A percentile compares a stretch with the other conserved stretches of the same genome.
phyloP scores from a whole-genome alignment of 2,113 vertebrate genomes.

The Ictidomys tridecemlineatus region DNA sequence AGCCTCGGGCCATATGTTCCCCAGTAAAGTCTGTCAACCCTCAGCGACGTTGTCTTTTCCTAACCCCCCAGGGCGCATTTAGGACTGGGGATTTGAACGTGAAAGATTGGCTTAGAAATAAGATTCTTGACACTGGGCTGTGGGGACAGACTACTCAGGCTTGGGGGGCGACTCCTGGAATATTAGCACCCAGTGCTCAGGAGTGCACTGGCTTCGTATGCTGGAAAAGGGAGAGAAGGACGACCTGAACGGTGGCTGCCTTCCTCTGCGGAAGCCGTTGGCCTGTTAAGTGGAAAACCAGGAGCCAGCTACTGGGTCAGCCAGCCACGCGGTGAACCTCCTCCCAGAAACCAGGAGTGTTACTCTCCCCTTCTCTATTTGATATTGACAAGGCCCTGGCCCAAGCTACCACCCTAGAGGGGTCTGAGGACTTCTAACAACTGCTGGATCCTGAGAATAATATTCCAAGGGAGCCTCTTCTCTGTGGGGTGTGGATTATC shows the following conservation, averaged over 20 bases:
- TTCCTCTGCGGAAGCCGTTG: conserved; percentile 28
- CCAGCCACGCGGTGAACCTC: not conserved
- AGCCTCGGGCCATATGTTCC: conserved; percentile 49
- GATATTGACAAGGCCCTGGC: conserved; percentile 56
- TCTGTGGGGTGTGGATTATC: not conserved
- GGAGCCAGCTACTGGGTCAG: conserved; percentile 30
- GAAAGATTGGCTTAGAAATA: conserved; percentile 75
- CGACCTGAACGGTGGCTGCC: not conserved
- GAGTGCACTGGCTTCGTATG: not conserved
- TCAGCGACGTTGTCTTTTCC: not conserved
- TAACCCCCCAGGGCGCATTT: conserved; percentile 74
- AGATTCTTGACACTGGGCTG: conserved; percentile 61
- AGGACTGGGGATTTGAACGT: conserved; percentile 66
- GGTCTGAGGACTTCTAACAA: not conserved
- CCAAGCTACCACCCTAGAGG: not conserved
- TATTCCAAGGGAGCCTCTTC: conserved; percentile 63
- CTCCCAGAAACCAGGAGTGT: not conserved
- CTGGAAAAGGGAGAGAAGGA: not conserved
- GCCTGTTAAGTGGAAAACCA: conserved; percentile 74
- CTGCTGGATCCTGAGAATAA: not conserved
- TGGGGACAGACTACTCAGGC: not conserved
- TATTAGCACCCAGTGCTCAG: conserved; percentile 2
- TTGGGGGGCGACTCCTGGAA: not conserved
- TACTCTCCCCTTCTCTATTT: not conserved
- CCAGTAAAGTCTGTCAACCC: conserved; percentile 75